These are phyloP conservation scores for Propithecus perrieri DNA, from an alignment of 2,797 vertebrate genomes.

Conservation along the genomic window DNA sequence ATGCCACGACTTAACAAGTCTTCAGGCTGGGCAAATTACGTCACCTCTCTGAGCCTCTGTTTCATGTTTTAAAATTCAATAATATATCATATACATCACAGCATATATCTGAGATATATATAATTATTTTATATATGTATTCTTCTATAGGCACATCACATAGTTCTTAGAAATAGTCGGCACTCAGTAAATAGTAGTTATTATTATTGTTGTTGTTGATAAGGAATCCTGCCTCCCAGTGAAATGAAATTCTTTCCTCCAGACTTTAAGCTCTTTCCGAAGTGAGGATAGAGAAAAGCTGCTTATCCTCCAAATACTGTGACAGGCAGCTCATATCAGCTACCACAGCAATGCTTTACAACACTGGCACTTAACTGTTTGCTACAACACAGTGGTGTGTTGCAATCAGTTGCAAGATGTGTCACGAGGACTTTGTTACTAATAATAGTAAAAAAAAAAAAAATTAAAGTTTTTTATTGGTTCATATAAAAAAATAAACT, in stretches of 20 bases:
- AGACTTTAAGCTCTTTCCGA: conserved; percentile 64
- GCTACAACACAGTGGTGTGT: background rate
- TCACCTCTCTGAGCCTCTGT: background rate
- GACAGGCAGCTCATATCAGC: background rate
- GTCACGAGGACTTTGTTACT: background rate
- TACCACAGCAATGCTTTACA: background rate
- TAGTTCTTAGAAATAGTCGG: background rate
- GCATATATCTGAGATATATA: background rate
- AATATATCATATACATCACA: background rate
- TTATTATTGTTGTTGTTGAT: conserved; percentile 67
- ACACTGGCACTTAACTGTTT: background rate
- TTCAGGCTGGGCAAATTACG: background rate
- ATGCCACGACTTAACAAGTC: background rate
- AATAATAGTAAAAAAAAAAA: background rate
- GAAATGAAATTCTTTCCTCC: conserved; percentile 68
- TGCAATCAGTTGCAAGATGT: background rate
- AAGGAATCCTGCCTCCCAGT: conserved; percentile 61
- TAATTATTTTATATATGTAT: background rate
- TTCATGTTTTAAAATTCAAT: background rate
- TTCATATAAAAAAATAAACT: conserved; percentile 12
- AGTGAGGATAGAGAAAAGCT: conserved; percentile 73
- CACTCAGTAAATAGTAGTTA: background rate
- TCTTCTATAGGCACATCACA: background rate
- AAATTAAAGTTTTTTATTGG: background rate
- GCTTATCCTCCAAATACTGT: conserved; percentile 60